Conservation (phyloP, 2,888 invertebrate genomes). For the Patella depressa region DNA sequence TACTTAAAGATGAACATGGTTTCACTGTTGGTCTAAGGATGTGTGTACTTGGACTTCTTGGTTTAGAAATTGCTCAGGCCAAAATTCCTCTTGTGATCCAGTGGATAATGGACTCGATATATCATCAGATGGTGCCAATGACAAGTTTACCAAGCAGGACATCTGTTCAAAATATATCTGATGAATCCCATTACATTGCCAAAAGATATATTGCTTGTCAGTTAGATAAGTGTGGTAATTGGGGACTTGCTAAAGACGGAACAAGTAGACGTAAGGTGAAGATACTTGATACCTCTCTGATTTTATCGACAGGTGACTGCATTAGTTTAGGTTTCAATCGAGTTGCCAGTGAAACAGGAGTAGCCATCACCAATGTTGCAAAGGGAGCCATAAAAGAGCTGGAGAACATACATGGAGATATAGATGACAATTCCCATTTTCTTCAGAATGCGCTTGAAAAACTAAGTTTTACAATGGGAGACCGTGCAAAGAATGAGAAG, state of each 20-base stretch:
- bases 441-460: constrained; percentile 15
- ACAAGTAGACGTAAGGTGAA: constrained; percentile 33
- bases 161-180: neutral
- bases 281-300: constrained; percentile 33
- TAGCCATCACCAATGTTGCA: constrained; percentile 23
- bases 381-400: constrained; percentile 28
- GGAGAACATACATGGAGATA: neutral
- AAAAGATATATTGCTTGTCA: constrained; percentile 29
- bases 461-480: constrained; percentile 3
- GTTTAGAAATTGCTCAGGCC: neutral
- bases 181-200: constrained; percentile 23
- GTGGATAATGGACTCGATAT: neutral
- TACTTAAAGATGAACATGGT: neutral
- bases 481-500: constrained; percentile 17
- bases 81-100: neutral
- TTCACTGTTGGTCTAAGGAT: neutral
- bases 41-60: neutral
- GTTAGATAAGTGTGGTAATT: constrained; percentile 19
- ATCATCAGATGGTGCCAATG: neutral
- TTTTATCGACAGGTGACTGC: constrained; percentile 28
- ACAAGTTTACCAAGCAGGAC: neutral
- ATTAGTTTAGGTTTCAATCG: no score
- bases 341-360: constrained; percentile 26
- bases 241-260: constrained; percentile 29
- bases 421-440: neutral